Percentiles rank a stretch among this genome's conserved stretches.
phyloP scores from a whole-genome alignment of 2,888 invertebrate species.

The Halocaridina rubra region DNA sequence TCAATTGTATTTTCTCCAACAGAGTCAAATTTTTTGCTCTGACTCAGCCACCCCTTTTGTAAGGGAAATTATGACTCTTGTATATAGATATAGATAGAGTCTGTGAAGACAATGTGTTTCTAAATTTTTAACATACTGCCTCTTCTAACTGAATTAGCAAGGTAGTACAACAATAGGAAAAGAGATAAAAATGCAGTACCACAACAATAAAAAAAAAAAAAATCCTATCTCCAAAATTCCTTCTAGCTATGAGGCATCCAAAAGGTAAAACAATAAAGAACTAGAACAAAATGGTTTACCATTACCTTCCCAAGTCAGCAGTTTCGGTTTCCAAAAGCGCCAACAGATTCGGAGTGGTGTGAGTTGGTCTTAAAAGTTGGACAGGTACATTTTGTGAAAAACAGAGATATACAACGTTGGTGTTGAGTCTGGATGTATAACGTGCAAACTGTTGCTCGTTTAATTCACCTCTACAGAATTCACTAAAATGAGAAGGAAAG shows the following conservation, averaged over 20 bases:
- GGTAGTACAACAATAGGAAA: too few species aligned
- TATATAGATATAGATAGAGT: too few species aligned
- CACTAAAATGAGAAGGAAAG: slow-evolving; percentile 72
- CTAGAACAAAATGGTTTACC: slow-evolving; percentile 77
- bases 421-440: slow-evolving; percentile 82
- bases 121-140: too few species aligned
- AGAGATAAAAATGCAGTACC: slow-evolving; percentile 37
- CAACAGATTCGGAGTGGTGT: slow-evolving; percentile 80
- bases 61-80: too few species aligned
- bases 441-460: slow-evolving; percentile 79
- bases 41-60: too few species aligned
- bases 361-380: slow-evolving; percentile 75
- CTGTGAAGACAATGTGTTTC: too few species aligned
- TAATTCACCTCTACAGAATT: slow-evolving; percentile 81
- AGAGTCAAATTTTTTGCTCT: too few species aligned
- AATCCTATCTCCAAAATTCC: slow-evolving; percentile 76
- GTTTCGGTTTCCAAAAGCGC: slow-evolving; percentile 76
- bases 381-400: slow-evolving; percentile 80
- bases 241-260: slow-evolving; percentile 66
- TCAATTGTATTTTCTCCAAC: too few species aligned
- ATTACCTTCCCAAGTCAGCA: slow-evolving; percentile 80
- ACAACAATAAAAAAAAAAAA: slow-evolving; percentile 17
- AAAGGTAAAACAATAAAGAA: slow-evolving; percentile 12
- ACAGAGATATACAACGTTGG: slow-evolving; percentile 83
- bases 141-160: too few species aligned